These are phyloP conservation scores for Pocillopora grandis DNA, from an alignment of 92 coral and sea anemone species.

Conservation along the genomic window DNA sequence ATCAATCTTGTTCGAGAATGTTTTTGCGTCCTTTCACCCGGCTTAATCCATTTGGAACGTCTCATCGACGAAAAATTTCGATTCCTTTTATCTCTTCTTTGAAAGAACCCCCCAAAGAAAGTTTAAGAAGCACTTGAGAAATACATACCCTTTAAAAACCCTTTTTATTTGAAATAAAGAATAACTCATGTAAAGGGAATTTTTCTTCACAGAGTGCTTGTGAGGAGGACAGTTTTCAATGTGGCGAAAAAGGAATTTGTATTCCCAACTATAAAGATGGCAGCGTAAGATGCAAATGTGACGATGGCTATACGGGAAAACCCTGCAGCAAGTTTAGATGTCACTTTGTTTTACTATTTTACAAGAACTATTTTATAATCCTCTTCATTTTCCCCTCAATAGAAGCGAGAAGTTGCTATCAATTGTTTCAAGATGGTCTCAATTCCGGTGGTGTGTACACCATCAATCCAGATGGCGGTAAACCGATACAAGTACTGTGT, in stretches of 20 bases:
- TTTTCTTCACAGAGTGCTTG: neutral
- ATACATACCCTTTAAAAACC: neutral
- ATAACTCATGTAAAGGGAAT: neutral
- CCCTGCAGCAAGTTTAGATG: neutral
- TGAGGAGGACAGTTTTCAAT: neutral
- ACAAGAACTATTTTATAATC: neutral
- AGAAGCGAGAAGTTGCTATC: neutral
- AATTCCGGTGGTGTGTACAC: slow-evolving; percentile 29
- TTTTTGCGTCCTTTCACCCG: too few species aligned
- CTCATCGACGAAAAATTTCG: too few species aligned
- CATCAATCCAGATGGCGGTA: slow-evolving; percentile 37
- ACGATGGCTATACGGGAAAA: neutral
- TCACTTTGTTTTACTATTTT: neutral
- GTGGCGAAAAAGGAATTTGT: neutral
- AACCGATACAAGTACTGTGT: neutral
- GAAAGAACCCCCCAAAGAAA: too few species aligned
- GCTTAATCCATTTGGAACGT: too few species aligned
- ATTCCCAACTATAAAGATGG: neutral
- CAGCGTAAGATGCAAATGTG: slow-evolving; percentile 3
- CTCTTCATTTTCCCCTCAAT: neutral
- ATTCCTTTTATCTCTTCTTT: too few species aligned
- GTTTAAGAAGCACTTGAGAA: too few species aligned
- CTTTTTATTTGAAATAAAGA: too few species aligned
- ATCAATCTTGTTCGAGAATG: too few species aligned
- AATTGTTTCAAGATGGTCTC: neutral